These are phyloP conservation scores for Nomia melanderi DNA, from an alignment of 1,140 invertebrate species.

Conservation along the genomic window DNA sequence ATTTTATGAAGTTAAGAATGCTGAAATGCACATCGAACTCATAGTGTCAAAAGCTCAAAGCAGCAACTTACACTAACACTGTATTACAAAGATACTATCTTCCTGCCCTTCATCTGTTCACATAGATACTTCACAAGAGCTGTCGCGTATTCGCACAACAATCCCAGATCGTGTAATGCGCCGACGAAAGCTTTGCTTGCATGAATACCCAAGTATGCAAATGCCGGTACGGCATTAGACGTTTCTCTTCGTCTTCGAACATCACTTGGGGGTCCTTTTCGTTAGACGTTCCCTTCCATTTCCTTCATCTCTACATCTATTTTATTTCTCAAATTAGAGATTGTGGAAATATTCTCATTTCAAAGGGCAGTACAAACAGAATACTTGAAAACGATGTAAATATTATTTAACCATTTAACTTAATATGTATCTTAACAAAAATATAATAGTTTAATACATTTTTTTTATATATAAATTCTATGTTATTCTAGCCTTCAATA, in stretches of 20 bases:
- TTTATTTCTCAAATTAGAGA: not conserved
- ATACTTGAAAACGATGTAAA: no score
- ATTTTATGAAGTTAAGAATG: no score
- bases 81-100: constrained; percentile 7
- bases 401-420: no score
- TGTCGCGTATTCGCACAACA: constrained; percentile 63
- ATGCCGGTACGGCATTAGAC: constrained; percentile 61
- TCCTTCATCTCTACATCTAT: not conserved
- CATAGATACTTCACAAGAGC: constrained; percentile 44
- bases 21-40: no score
- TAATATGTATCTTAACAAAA: no score
- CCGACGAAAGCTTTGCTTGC: constrained; percentile 64
- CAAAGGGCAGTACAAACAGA: no score
- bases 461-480: no score
- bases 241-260: constrained; percentile 56
- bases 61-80: constrained; percentile 41
- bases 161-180: constrained; percentile 67
- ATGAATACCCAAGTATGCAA: constrained; percentile 70
- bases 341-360: no score
- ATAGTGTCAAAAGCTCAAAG: not conserved
- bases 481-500: no score
- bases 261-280: constrained; percentile 46
- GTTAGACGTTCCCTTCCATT: constrained; percentile 6
- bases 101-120: constrained; percentile 41
- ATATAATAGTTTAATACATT: no score